Conservation (phyloP, 2,797 vertebrate genomes). For the Odontamblyopus rebecca region DNA sequence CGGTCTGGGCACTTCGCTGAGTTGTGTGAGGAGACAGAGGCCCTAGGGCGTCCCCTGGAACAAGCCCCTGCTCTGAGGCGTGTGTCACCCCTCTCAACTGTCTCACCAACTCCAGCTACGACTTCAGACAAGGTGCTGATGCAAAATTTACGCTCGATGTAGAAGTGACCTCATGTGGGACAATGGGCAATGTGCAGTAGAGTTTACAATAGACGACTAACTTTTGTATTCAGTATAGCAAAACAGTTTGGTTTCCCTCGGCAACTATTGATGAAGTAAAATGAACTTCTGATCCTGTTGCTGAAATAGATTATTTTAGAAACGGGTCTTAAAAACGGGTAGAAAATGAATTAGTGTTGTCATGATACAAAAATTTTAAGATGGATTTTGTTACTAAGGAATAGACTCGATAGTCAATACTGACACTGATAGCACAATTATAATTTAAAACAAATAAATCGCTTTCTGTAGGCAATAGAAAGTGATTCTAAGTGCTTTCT, state of each 20-base stretch:
- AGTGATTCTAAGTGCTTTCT: no score
- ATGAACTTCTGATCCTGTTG: not conserved
- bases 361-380: no score
- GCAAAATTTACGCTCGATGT: constrained; percentile 30
- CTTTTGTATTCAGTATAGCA: not conserved
- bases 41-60: constrained; percentile 66
- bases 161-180: constrained; percentile 3
- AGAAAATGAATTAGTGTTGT: no score
- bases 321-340: not conserved
- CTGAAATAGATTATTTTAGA: not conserved
- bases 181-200: not conserved
- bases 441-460: no score
- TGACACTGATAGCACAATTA: no score
- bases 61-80: constrained; percentile 51
- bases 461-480: no score
- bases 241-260: no score
- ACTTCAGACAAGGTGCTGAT: constrained; percentile 41
- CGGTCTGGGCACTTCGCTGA: constrained; percentile 56
- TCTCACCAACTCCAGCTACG: constrained; percentile 50
- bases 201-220: not conserved
- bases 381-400: no score
- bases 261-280: no score
- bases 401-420: no score
- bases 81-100: constrained; percentile 49
- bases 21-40: constrained; percentile 57